A percentile compares a stretch with the other conserved stretches of the same genome.
These are phyloP conservation scores for Sinocyclocheilus anophthalmus DNA, from an alignment of 2,113 vertebrate genomes.

Conservation along the genomic window DNA sequence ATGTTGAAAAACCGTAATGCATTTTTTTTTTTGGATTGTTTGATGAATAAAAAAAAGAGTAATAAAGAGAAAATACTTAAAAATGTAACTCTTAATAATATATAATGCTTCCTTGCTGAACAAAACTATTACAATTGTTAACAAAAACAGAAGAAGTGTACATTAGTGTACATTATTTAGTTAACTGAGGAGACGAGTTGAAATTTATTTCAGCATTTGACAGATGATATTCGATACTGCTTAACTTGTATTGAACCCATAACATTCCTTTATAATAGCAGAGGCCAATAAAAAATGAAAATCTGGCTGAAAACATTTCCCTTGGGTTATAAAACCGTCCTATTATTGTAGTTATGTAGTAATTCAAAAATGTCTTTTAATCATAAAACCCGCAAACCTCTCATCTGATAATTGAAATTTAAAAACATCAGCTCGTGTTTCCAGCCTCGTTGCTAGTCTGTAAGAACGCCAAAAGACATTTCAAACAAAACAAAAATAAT, in stretches of 20 bases:
- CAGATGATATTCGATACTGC: neutral
- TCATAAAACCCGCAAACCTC: neutral
- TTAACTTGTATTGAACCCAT: neutral
- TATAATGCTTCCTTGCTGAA: neutral
- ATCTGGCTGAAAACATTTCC: neutral
- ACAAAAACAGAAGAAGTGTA: neutral
- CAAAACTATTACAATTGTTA: too few relatives aligned
- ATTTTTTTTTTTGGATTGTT: too few relatives aligned
- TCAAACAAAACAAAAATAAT: slow-evolving; percentile 24
- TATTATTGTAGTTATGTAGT: neutral
- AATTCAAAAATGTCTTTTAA: neutral
- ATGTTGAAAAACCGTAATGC: too few relatives aligned
- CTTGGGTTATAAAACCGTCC: neutral
- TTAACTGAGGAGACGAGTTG: neutral
- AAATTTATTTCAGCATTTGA: neutral
- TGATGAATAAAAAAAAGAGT: neutral
- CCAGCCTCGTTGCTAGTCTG: neutral
- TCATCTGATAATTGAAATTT: slow-evolving; percentile 19
- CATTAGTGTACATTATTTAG: neutral
- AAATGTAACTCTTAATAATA: neutral
- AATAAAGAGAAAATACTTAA: neutral
- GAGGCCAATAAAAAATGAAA: neutral
- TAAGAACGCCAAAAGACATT: slow-evolving; percentile 7
- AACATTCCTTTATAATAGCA: neutral
- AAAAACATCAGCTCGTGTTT: slow-evolving; percentile 4